A percentile compares a stretch with the other conserved stretches of the same genome.
Evolutionary conservation across 2,888 invertebrate species (phyloP).

Genomic region (Mimumesa dahlbomi): DNA sequence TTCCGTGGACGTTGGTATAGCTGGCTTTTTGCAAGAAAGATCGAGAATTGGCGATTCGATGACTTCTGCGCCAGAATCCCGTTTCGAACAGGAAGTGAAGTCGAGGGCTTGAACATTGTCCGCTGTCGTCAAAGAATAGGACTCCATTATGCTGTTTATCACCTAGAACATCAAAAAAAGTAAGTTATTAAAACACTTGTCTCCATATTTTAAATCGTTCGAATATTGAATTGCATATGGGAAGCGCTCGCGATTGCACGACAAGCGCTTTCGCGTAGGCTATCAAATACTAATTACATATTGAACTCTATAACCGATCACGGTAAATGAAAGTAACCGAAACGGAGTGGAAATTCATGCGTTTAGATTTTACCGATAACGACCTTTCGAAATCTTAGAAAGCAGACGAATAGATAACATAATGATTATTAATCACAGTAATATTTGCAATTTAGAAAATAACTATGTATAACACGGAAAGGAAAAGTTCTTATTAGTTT

Average conservation of each 20-base stretch:
- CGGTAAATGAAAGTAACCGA: slow-evolving; percentile 11
- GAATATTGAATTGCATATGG: too few species aligned
- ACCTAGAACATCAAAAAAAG: not conserved
- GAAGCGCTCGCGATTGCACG: too few species aligned
- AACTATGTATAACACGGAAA: too few species aligned
- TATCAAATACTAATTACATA: slow-evolving; percentile 2
- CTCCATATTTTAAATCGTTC: too few species aligned
- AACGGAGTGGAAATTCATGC: slow-evolving; percentile 1
- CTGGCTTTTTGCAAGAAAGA: slow-evolving; percentile 69
- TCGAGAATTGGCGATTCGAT: slow-evolving; percentile 66
- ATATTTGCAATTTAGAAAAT: not conserved
- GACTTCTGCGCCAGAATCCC: not conserved
- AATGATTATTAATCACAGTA: slow-evolving; percentile 3
- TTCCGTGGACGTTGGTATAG: not conserved
- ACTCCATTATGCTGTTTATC: slow-evolving; percentile 18
- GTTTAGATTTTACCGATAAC: not conserved
- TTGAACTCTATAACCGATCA: not conserved
- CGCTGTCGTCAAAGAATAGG: not conserved
- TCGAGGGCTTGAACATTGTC: slow-evolving; percentile 48
- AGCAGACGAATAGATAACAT: not conserved
- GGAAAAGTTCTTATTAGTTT: too few species aligned
- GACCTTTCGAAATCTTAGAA: slow-evolving; percentile 17
- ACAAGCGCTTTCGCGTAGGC: slow-evolving; percentile 1
- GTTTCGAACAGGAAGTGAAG: slow-evolving; percentile 44
- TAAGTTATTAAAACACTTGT: slow-evolving; percentile 8